Base-by-base conservation (phyloP, 2,888 invertebrate species). In the Thereva nobilitata region DNA sequence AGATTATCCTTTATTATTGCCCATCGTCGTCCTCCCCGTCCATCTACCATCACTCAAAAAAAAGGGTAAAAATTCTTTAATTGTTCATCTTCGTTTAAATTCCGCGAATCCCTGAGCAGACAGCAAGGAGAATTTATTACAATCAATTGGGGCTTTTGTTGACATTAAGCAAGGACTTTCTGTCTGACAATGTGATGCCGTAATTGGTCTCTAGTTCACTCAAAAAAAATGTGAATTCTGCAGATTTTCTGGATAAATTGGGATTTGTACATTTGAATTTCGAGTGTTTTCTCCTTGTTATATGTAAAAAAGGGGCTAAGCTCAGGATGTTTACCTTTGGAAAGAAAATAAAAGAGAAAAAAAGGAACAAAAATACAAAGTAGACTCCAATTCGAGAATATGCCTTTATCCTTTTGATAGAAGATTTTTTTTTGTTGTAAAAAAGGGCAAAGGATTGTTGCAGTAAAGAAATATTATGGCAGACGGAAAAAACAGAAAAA, bases 1-100 rank as follows among this genome's bases (percentile, higher is more conserved):
- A 57, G 66, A 66, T 66, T 66, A 66, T 57, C 66, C 66, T 66
- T 52, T 66, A 66, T 66, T 59, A 66, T 66, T 52, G 55, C 45
- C 53, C 34, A 38, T 47, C 59, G 45, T 49, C 49, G 44, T 47
- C n/a, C 23, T 23, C 23, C 23, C 23, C 23, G 23, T 23, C 23
- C 23, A 23, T 2, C 23, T 2, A 23, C 23, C 23, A 23, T 23
- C 23, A 23, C 23, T 23, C 23, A 23, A 23, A 23, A 23, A 23
- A 23, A 59, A 64, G 44, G 64, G 53, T 38, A 54, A 42, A 52
- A 64, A 64, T 64, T 54, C 55, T 64, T 64, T 54, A 64, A 64
- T 64, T 64, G 64, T 47, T 37, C 47, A 45, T 23, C 47, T 38
- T 44, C 54, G 44, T 54, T 64, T 9, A 44, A 64, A 64, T 64